Percentiles rank a stretch among this genome's conserved stretches.
These are phyloP conservation scores for Emmelina monodactyla DNA, from an alignment of 2,888 invertebrate genomes.

Conservation along the genomic window DNA sequence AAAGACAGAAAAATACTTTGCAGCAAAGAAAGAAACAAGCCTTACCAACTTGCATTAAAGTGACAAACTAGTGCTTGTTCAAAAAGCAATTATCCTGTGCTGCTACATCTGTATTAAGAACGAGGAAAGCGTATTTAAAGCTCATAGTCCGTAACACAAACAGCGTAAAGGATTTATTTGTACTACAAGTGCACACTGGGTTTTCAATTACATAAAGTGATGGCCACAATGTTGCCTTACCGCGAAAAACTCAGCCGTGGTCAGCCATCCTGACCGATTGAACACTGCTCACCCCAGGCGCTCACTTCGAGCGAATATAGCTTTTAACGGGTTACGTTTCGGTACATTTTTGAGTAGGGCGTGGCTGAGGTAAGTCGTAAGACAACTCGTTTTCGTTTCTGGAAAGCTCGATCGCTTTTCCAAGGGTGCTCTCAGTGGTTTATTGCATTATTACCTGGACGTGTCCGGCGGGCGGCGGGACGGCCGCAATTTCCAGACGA, in stretches of 20 bases:
- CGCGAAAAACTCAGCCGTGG: constrained; percentile 53
- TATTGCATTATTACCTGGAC: constrained; percentile 67
- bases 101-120: no score
- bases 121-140: no score
- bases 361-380: constrained; percentile 32
- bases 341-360: constrained; percentile 33
- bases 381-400: constrained; percentile 57
- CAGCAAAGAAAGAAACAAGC: no score
- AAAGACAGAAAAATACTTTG: no score
- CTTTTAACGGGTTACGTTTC: constrained; percentile 36
- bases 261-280: constrained; percentile 46
- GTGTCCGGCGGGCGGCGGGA: constrained; percentile 57
- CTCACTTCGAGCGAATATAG: constrained; percentile 28
- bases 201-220: constrained; percentile 66
- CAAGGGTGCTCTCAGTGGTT: constrained; percentile 63
- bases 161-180: constrained; percentile 37
- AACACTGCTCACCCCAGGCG: constrained; percentile 34
- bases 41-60: no score
- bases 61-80: no score
- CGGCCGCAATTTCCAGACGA: constrained; percentile 59
- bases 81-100: no score
- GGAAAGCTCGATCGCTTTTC: constrained; percentile 65
- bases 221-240: constrained; percentile 42
- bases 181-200: constrained; percentile 57
- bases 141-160: no score